These are phyloP conservation scores for Nephotettix cincticeps DNA, from an alignment of 1,140 invertebrate genomes.

Conservation along the genomic window DNA sequence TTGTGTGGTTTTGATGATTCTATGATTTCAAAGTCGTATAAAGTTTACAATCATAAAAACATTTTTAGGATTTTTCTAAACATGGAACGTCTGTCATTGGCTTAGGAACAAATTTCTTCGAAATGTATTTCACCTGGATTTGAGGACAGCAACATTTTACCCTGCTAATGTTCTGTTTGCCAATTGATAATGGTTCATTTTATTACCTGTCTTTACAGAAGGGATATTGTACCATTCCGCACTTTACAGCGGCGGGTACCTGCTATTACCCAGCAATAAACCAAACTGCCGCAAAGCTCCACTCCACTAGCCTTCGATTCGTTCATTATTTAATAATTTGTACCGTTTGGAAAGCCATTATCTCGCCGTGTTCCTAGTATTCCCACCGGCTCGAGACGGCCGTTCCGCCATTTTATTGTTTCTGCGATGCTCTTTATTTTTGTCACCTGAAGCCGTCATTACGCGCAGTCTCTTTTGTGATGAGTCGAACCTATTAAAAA, in stretches of 20 bases:
- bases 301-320: constrained; percentile 17
- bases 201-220: constrained; percentile 7
- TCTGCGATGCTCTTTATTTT: too few species aligned
- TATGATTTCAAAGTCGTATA: too few species aligned
- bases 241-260: not conserved
- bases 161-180: constrained; percentile 4
- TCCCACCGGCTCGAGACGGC: not conserved
- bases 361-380: not conserved
- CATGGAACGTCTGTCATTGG: too few species aligned
- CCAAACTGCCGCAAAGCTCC: not conserved
- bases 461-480: too few species aligned
- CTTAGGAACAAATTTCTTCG: too few species aligned
- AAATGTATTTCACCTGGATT: too few species aligned
- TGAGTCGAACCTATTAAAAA: too few species aligned
- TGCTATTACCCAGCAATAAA: constrained; percentile 6
- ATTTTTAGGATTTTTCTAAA: too few species aligned
- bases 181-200: constrained; percentile 17
- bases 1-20: too few species aligned
- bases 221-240: not conserved
- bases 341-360: not conserved
- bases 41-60: too few species aligned
- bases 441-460: too few species aligned
- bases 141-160: not conserved
- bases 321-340: constrained; percentile 8
- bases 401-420: too few species aligned